phyloP scores from a whole-genome alignment of 1,140 invertebrate species.

The Aphaenogaster ashmeadi region DNA sequence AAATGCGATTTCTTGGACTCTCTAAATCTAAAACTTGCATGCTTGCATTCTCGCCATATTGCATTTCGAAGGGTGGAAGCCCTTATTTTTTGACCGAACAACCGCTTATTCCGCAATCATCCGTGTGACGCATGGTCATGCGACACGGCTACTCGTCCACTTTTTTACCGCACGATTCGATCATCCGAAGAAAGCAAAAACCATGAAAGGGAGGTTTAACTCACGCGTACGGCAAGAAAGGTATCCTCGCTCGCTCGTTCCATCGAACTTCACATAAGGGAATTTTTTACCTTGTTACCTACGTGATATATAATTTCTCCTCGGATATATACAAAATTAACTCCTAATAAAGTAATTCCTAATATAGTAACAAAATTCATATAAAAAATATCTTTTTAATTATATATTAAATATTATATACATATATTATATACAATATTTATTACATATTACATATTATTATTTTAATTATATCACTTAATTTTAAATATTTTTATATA shows the following conservation, averaged over 20 bases:
- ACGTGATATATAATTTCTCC: neutral
- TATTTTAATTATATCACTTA: no score
- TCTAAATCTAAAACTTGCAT: neutral
- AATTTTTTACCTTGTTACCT: slow-evolving; percentile 2
- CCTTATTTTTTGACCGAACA: slow-evolving; percentile 29
- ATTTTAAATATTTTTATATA: no score
- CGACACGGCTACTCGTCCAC: slow-evolving; percentile 60
- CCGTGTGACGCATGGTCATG: slow-evolving; percentile 57
- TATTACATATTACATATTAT: no score
- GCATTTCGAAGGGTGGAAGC: neutral
- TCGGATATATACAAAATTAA: neutral
- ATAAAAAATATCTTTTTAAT: neutral
- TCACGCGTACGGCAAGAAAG: slow-evolving; percentile 14
- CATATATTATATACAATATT: no score
- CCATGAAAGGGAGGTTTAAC: slow-evolving; percentile 52
- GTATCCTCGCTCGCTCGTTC: slow-evolving; percentile 4
- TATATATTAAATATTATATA: no score
- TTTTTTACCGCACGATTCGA: slow-evolving; percentile 64
- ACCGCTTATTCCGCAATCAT: slow-evolving; percentile 51
- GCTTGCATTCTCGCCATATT: neutral
- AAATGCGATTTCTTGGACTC: neutral
- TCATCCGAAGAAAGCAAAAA: slow-evolving; percentile 55
- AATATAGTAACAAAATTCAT: neutral
- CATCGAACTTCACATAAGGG: slow-evolving; percentile 29
- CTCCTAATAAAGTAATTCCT: neutral